Base-by-base conservation (phyloP, 2,888 invertebrate genomes). In the Glyphotaelius pellucidus region DNA sequence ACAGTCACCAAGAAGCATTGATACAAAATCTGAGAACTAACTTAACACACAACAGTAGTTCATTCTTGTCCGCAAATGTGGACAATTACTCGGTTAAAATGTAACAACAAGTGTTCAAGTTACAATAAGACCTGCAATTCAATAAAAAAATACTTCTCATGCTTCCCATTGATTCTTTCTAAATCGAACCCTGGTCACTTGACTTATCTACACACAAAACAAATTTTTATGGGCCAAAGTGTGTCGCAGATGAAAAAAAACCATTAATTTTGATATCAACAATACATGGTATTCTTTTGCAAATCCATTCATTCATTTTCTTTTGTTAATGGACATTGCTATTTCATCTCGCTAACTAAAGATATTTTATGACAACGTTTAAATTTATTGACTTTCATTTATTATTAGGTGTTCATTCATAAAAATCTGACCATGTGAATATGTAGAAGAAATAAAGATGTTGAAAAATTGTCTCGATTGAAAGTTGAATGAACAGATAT, bases 181-280 rank as follows among this genome's bases (percentile, higher is more conserved):
- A 9, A 67, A 25, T 25, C 67, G 25, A 67, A 67, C 19, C 25
- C 14, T 67, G 80, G 32, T 25, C 89, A 81, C 84, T 85, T 85
- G 90, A 92, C 90, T 92, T 92, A 92, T 92, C 92, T 91, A 80
- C 92, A 92, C 93, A 93, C 93, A 92, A 93, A 93, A 93, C 93
- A 93, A 93, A 93, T 93, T 93, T 92, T 93, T 90, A 93, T 91
- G 92, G 92, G 92, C 92, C 87, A 38, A 81, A 83, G 79, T 89
- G 88, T 92, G 92, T 92, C 92, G 31, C 5, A 32, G 35, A 52
- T 35, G 79, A 88, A 31, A 88, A 88, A 67, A 67, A 25, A 5
- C 42, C n/a, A 80, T 90, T 81, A 14, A 80, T 38, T 25, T 80
- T 42, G 67, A 67, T 67, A 25, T 67, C 25, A 9, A 67, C 67